Evolutionary conservation across 2,797 vertebrate genomes (phyloP).

Genomic region (Sardinella longiceps): DNA sequence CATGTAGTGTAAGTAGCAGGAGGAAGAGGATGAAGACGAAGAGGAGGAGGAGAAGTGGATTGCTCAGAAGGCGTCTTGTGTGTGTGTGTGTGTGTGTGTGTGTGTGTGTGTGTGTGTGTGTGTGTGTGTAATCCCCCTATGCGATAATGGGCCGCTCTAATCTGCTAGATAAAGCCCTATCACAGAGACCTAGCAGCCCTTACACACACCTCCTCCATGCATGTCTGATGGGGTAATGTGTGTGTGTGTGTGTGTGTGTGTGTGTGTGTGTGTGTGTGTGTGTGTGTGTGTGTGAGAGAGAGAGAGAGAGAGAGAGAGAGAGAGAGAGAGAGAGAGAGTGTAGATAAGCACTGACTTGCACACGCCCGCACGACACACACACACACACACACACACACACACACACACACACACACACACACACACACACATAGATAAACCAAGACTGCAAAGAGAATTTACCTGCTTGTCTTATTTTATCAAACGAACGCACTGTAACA

Average conservation of each 20-base stretch:
- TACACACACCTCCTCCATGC: not conserved
- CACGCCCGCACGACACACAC: not conserved
- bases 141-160: constrained; percentile 32
- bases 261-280: not conserved
- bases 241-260: not conserved
- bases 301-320: too few relatives aligned
- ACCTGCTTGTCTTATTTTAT: not conserved
- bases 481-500: too few relatives aligned
- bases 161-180: constrained; percentile 17
- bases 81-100: not conserved
- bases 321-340: too few relatives aligned
- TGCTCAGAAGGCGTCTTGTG: constrained; percentile 16
- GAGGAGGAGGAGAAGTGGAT: constrained; percentile 2
- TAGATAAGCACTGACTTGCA: not conserved
- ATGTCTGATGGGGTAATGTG: not conserved
- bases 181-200: not conserved
- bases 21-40: not conserved
- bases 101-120: too few relatives aligned
- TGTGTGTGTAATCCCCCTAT: not conserved
- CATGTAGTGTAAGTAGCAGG: not conserved
- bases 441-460: not conserved
- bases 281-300: too few relatives aligned
- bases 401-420: not conserved
- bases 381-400: not conserved
- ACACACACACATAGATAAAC: not conserved